Evolutionary conservation across 37 sponge, comb jelly and placozoan species (phyloP), one percentile per base, ranked within the genome.

Genomic region (Mnemiopsis leidyi): DNA sequence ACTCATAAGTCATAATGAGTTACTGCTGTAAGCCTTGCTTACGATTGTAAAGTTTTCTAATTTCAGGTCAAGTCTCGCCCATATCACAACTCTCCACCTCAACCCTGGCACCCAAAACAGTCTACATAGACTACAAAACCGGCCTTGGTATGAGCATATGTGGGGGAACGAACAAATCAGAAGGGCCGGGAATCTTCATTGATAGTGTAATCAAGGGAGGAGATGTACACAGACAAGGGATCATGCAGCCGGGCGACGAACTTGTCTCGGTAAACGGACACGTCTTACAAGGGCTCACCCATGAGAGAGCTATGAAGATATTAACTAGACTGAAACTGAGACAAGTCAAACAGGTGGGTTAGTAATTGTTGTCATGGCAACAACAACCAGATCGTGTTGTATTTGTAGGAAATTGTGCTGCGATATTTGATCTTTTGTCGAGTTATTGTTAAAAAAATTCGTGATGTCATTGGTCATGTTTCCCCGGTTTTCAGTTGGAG

Each of bases 201-300:
- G 96, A 95, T 28, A 94, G 38, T 69, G 93, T 96, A 61, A 82
- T 95, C 0, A 83, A 93, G 68, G 96, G 96, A 35, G 93, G 95
- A 73, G 96, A 95, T 94, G 95, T 95, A 23, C 92, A 93, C n/a
- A 95, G 94, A 76, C 95, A 96, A 88, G 94, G 95, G 0, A 71
- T 36, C 0, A 68, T 96, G 67, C 68, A 69, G 76, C 35, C 93
- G 23, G 96, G 96, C 29, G 96, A 96, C 34, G 38, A 92, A 34
- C 92, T 96, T 1, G 48, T 96, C 21, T 83, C 95, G n/a, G 93
- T 96, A 7, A 96, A 96, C 85, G 96, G 94, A 26, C 94, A 95
- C 38, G 39, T 92, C 0, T 93, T 95, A 40, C 75, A 39, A 20
- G 93, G 93, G 5, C 2, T 95, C 23, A 92, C 95, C 1, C 85